A percentile compares a stretch with the other conserved stretches of the same genome.
These are phyloP conservation scores for Parnassius apollo DNA, from an alignment of 2,888 invertebrate genomes.

Conservation along the genomic window DNA sequence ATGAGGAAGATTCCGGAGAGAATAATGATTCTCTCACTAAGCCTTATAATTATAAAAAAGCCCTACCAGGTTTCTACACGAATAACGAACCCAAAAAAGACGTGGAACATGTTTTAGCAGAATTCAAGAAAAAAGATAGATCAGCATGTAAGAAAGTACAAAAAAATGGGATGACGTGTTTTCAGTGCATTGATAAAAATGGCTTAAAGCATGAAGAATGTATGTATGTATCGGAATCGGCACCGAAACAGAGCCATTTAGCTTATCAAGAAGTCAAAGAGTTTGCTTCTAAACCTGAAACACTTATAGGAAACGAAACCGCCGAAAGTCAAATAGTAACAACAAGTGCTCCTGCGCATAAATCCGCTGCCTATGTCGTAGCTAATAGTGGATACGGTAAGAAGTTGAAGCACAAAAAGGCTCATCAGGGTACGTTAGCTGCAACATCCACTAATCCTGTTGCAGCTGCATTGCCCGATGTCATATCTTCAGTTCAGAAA, in stretches of 20 bases:
- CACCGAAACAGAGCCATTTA: conserved; percentile 83
- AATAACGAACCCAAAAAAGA: conserved; percentile 82
- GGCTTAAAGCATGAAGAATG: conserved; percentile 89
- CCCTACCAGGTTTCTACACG: conserved; percentile 73
- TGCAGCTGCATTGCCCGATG: conserved; percentile 36
- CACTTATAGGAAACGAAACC: conserved; percentile 56
- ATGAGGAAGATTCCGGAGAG: conserved; percentile 62
- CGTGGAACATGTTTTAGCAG: conserved; percentile 86
- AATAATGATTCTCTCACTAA: conserved; percentile 51
- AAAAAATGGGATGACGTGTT: conserved; percentile 89
- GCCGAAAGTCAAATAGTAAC: conserved; percentile 68
- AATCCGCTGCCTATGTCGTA: conserved; percentile 66
- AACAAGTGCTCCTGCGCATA: conserved; percentile 56
- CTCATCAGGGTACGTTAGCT: conserved; percentile 44
- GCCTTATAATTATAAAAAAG: conserved; percentile 72
- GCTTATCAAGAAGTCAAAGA: conserved; percentile 85
- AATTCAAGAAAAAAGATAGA: conserved; percentile 86
- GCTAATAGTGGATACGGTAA: conserved; percentile 60
- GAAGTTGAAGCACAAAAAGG: conserved; percentile 70
- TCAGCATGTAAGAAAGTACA: conserved; percentile 86
- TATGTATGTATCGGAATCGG: conserved; percentile 87
- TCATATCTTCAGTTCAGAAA: conserved; percentile 23
- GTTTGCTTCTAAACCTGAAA: conserved; percentile 74
- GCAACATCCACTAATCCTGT: conserved; percentile 51
- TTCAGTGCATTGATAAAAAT: conserved; percentile 84